Conservation (phyloP, 2,888 invertebrate genomes). For the Notodonta dromedarius region DNA sequence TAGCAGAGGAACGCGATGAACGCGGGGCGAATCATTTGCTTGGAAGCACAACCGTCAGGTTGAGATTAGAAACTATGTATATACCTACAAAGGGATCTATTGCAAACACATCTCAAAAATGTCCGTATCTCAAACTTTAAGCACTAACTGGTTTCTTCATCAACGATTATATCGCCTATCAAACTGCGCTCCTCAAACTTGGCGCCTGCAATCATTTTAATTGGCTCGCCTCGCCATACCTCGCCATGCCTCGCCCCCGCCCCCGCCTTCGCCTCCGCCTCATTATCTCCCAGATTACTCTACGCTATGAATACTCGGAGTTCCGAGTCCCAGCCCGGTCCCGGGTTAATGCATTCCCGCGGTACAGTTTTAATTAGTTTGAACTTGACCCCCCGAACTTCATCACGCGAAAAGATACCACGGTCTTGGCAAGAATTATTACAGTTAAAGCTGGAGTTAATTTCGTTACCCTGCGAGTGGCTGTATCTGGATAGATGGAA, state of each 20-base stretch:
- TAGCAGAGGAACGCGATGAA: too few relatives aligned
- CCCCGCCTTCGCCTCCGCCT: conserved; percentile 17
- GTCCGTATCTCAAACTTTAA: not conserved
- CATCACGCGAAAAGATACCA: conserved; percentile 33
- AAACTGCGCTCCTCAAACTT: conserved; percentile 31
- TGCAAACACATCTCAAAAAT: not conserved
- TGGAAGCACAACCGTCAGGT: too few relatives aligned
- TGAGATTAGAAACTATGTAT: too few relatives aligned
- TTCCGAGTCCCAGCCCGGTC: not conserved
- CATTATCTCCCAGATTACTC: conserved; percentile 46
- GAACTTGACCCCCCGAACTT: conserved; percentile 44
- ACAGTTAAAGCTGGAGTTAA: conserved; percentile 18
- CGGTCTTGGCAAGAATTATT: conserved; percentile 20
- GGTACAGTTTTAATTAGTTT: conserved; percentile 46
- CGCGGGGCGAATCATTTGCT: too few relatives aligned
- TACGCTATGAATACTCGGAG: conserved; percentile 43
- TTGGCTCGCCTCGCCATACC: conserved; percentile 38
- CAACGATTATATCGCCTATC: conserved; percentile 37
- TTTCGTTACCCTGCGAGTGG: not conserved
- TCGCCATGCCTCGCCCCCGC: conserved; percentile 5
- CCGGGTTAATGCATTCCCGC: conserved; percentile 34
- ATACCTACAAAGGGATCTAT: too few relatives aligned
- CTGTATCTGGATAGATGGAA: not conserved
- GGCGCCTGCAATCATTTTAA: conserved; percentile 50
- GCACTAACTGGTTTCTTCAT: not conserved